Conservation (phyloP, 2,888 invertebrate species). For the Macaria notata region DNA sequence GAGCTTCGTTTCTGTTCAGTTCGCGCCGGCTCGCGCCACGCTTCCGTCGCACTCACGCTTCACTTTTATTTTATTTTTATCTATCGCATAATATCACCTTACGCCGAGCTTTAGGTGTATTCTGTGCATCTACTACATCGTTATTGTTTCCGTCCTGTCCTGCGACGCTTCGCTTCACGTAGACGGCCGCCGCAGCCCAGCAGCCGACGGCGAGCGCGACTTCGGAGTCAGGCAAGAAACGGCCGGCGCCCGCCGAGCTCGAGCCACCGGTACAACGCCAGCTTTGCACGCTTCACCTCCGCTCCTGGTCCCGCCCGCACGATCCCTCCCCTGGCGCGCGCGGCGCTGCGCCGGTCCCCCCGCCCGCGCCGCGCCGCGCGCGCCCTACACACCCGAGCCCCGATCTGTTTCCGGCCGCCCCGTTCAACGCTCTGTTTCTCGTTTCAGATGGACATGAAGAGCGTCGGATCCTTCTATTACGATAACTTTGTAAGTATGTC, state of each 20-base stretch:
- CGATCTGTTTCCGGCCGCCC: constrained; percentile 47
- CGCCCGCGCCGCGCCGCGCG: constrained; percentile 51
- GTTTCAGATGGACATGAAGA: constrained; percentile 98
- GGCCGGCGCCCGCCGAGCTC: constrained; percentile 87
- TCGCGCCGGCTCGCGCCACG: constrained; percentile 76
- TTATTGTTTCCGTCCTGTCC: constrained; percentile 82
- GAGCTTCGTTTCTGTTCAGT: constrained; percentile 75
- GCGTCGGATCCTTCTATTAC: constrained; percentile 97
- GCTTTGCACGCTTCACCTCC: constrained; percentile 85
- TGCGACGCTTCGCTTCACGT: constrained; percentile 82
- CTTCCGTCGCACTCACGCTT: constrained; percentile 83
- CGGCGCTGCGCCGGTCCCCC: constrained; percentile 43
- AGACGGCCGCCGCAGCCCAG: constrained; percentile 81
- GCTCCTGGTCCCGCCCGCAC: constrained; percentile 55
- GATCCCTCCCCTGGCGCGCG: constrained; percentile 50
- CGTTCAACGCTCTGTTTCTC: constrained; percentile 75
- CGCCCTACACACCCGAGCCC: constrained; percentile 49
- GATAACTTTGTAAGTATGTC: constrained; percentile 95
- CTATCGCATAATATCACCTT: constrained; percentile 81
- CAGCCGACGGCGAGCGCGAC: constrained; percentile 86
- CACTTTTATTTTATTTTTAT: constrained; percentile 76
- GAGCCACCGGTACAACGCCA: constrained; percentile 94
- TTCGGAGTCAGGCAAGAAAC: constrained; percentile 96
- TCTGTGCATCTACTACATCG: constrained; percentile 82
- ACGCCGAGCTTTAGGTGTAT: constrained; percentile 81